Percentiles rank a stretch among this genome's conserved stretches.
phyloP scores from a whole-genome alignment of 2,113 vertebrate genomes.

The Apeltes quadracus region DNA sequence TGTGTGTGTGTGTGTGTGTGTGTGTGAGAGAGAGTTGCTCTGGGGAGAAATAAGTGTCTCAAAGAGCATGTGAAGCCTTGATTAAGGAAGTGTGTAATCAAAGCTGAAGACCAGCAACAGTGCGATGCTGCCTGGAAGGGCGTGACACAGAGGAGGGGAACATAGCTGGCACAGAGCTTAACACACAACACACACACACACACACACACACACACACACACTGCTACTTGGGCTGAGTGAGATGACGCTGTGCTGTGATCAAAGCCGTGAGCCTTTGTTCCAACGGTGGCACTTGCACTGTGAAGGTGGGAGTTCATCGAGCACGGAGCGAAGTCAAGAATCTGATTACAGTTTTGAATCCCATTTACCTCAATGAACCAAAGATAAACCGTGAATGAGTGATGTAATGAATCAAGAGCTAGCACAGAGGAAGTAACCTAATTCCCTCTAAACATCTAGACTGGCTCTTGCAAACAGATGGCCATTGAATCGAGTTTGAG shows the following conservation, averaged over 20 bases:
- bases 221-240: slow-evolving; percentile 15
- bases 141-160: slow-evolving; percentile 30
- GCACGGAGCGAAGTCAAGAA: not conserved
- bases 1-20: slow-evolving; percentile 6
- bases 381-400: too few relatives aligned
- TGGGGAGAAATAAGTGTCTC: slow-evolving; percentile 40
- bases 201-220: not conserved
- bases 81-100: slow-evolving; percentile 58
- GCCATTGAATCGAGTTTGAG: too few relatives aligned
- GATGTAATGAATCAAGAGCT: too few relatives aligned
- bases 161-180: slow-evolving; percentile 24
- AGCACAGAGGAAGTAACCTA: too few relatives aligned
- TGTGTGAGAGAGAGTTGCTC: slow-evolving; percentile 3
- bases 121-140: slow-evolving; percentile 41
- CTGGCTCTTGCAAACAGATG: too few relatives aligned
- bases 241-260: slow-evolving; percentile 2
- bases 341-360: too few relatives aligned
- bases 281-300: not conserved
- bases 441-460: too few relatives aligned
- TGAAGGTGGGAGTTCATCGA: not conserved
- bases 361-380: too few relatives aligned
- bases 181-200: slow-evolving; percentile 13
- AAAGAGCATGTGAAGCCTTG: slow-evolving; percentile 48
- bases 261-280: too few relatives aligned
- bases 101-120: slow-evolving; percentile 52